Evolutionary conservation across 2,113 vertebrate species (phyloP).

Genomic region (Pungitius pungitius): DNA sequence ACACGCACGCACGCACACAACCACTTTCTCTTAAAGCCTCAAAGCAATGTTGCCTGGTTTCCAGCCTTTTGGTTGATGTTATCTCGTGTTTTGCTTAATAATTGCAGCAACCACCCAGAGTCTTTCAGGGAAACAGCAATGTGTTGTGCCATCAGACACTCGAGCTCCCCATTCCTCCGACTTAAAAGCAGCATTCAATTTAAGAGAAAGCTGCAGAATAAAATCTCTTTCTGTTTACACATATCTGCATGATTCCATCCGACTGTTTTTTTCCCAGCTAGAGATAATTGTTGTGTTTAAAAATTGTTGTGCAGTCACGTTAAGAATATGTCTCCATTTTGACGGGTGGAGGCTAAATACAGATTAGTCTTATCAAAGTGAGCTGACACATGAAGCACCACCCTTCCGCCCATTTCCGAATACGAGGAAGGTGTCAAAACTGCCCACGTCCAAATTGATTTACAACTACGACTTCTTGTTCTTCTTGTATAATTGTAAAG

Average conservation of each 20-base stretch:
- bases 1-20: background rate
- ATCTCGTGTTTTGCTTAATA: slow-evolving; percentile 10
- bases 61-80: background rate
- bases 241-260: background rate
- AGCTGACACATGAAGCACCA: slow-evolving; percentile 48
- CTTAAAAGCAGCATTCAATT: background rate
- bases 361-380: slow-evolving; percentile 77
- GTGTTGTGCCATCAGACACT: background rate
- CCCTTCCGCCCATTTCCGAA: slow-evolving; percentile 54
- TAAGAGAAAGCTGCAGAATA: background rate
- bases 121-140: background rate
- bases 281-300: background rate
- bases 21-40: background rate
- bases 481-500: background rate
- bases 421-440: background rate
- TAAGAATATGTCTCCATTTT: slow-evolving; percentile 51
- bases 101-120: background rate
- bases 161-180: background rate
- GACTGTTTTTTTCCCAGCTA: background rate
- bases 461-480: background rate
- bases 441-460: background rate
- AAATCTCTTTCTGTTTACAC: background rate
- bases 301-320: slow-evolving; percentile 47
- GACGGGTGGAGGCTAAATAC: slow-evolving; percentile 78
- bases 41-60: background rate